Conservation (phyloP, 2,113 vertebrate genomes). For the Tyrannus savana region DNA sequence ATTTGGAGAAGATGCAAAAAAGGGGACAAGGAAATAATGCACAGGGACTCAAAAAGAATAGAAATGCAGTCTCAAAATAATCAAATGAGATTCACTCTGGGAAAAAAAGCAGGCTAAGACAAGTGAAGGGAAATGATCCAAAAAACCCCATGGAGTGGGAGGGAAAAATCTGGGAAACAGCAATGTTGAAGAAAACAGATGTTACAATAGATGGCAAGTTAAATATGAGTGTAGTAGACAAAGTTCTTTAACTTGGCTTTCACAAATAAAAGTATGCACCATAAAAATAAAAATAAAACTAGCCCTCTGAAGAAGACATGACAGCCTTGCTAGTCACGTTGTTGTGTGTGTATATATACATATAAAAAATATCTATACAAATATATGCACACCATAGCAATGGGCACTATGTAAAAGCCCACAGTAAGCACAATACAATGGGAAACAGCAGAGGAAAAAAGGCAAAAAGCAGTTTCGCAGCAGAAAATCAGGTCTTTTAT, state of each 20-base stretch:
- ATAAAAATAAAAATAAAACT: not conserved
- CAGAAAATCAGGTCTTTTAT: not conserved
- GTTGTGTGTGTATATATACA: not conserved
- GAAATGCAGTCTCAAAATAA: conserved; percentile 50
- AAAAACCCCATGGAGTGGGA: conserved; percentile 30
- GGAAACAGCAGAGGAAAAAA: not conserved
- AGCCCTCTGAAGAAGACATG: not conserved
- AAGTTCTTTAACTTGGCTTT: not conserved
- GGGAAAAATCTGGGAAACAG: not conserved
- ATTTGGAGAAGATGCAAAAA: conserved; percentile 24
- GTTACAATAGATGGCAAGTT: not conserved
- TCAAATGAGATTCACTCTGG: conserved; percentile 15
- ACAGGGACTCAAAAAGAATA: conserved; percentile 7
- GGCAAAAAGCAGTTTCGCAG: not conserved
- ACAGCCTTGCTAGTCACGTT: not conserved
- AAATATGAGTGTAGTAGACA: not conserved
- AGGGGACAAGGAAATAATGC: not conserved
- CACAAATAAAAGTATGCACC: not conserved
- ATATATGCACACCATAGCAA: not conserved
- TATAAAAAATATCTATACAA: not conserved
- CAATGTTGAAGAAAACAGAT: conserved; percentile 38
- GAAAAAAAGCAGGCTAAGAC: conserved; percentile 22
- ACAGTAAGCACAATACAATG: not conserved
- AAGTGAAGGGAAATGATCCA: conserved; percentile 40
- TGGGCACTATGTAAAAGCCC: not conserved